Evolutionary conservation across 2,888 invertebrate genomes (phyloP).

Genomic region (Ptychoptera contaminata): DNA sequence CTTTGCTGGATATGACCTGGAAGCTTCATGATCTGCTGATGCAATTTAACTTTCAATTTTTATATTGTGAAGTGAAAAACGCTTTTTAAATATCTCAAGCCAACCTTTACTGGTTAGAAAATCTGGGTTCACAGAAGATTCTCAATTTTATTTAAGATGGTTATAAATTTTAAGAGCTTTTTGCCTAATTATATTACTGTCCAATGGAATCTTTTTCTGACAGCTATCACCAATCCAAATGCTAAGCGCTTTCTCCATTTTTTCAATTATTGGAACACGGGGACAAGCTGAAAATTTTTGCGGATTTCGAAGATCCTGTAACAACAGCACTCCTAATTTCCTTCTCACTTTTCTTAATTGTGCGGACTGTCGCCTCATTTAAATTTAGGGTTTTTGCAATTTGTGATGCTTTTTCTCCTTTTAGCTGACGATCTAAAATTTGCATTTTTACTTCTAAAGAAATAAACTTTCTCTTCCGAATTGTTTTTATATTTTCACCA

Average conservation of each 20-base stretch:
- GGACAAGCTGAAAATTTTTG: slow-evolving; percentile 8
- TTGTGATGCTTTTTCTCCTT: slow-evolving; percentile 10
- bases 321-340: slow-evolving; percentile 11
- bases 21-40: slow-evolving; percentile 10
- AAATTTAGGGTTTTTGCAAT: slow-evolving; percentile 13
- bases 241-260: slow-evolving; percentile 14
- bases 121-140: slow-evolving; percentile 11
- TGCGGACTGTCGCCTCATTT: slow-evolving; percentile 14
- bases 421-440: slow-evolving; percentile 11
- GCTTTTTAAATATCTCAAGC: slow-evolving; percentile 11
- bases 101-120: slow-evolving; percentile 13
- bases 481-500: not conserved
- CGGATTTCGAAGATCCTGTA: slow-evolving; percentile 9
- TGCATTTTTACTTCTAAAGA: not conserved
- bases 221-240: slow-evolving; percentile 13
- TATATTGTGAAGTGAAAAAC: slow-evolving; percentile 10
- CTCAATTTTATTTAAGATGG: slow-evolving; percentile 12
- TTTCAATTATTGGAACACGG: slow-evolving; percentile 13
- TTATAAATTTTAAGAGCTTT: slow-evolving; percentile 13
- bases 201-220: slow-evolving; percentile 11
- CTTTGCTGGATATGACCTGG: slow-evolving; percentile 8
- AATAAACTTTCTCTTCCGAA: too few species aligned
- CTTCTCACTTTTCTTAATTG: slow-evolving; percentile 13
- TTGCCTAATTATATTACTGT: slow-evolving; percentile 11
- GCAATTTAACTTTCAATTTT: slow-evolving; percentile 12